Conservation (phyloP, 2,797 vertebrate species). For the Catostomus latipinnis region DNA sequence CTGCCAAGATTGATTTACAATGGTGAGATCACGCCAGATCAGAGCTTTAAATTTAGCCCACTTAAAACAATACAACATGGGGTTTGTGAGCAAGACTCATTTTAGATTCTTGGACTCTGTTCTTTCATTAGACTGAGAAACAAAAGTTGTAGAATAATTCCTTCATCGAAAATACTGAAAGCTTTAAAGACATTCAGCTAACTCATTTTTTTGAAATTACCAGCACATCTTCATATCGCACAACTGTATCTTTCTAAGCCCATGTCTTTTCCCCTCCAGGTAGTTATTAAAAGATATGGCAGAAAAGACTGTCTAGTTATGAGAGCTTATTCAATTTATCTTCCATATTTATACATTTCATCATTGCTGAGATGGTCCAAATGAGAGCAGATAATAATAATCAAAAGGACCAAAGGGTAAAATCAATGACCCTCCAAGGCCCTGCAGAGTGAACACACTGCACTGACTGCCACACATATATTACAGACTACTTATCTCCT, state of each 20-base stretch:
- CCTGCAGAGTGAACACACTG: constrained; percentile 22
- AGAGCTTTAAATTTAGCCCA: constrained; percentile 35
- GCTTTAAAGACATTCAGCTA: constrained; percentile 48
- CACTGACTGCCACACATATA: constrained; percentile 2
- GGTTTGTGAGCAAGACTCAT: not conserved
- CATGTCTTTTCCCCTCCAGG: constrained; percentile 47
- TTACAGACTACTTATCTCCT: constrained; percentile 10
- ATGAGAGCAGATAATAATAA: constrained; percentile 42
- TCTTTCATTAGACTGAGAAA: constrained; percentile 33
- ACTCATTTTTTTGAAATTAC: constrained; percentile 56
- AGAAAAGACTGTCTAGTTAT: constrained; percentile 46
- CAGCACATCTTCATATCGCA: constrained; percentile 56
- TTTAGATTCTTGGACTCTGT: not conserved
- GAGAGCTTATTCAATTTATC: constrained; percentile 25
- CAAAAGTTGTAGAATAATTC: constrained; percentile 26
- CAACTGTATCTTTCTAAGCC: constrained; percentile 50
- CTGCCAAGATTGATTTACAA: constrained; percentile 34
- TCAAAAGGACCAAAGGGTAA: constrained; percentile 35
- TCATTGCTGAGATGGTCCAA: constrained; percentile 17
- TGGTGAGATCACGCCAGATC: not conserved
- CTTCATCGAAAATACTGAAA: constrained; percentile 44
- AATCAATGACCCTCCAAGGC: constrained; percentile 36
- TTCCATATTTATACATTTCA: constrained; percentile 25
- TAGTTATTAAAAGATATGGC: constrained; percentile 59
- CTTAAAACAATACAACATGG: constrained; percentile 31